Base-by-base conservation (phyloP, 2,113 vertebrate species). In the Tretioscincus oriximinensis region DNA sequence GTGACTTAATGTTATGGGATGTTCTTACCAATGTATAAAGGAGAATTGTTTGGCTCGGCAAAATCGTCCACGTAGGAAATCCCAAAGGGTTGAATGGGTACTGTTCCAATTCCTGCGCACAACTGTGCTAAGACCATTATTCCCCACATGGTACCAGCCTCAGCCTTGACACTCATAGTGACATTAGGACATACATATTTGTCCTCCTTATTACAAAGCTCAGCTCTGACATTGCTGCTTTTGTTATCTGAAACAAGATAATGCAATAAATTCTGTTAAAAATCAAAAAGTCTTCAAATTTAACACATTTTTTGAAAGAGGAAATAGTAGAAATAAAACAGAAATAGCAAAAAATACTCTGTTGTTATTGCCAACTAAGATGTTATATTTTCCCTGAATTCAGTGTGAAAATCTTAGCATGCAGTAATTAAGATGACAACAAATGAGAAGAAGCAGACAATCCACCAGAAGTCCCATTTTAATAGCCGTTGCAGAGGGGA, bases 11-110 rank as follows among this genome's bases (percentile, higher is more conserved):
- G 9, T 9, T n/a, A 68, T 71, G 28, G 28, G 21, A 1, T 5
- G 1, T 21, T 90, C 87, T 95, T 94, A 99, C 98, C 97, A 74
- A 99, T 96, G 1, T 99, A 99, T 0, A 99, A 93, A 0, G 98
- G 94, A 1, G 98, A 99, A 85, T 98, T 99, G 76, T 92, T 96
- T 51, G 95, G 92, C 0, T 96, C 95, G 2, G 98, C 96, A 12
- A 98, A 99, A 90, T 99, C 97, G 0, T 99, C 98, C 9, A 99
- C 96, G 0, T 98, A 99, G 73, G 98, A 99, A 58, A 99, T 99
- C 1, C 98, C 98, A 22, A 98, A 99, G 0, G 98, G 98, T 84
- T 99, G 98, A 81, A 99, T 98, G 84, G 98, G 98, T 75, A 99
- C 98, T 0, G 98, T 98, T 35, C 98, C 98, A 0, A 99, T 92